Base-by-base conservation (phyloP, 2,888 invertebrate species). In the Ormyrus rosae region DNA sequence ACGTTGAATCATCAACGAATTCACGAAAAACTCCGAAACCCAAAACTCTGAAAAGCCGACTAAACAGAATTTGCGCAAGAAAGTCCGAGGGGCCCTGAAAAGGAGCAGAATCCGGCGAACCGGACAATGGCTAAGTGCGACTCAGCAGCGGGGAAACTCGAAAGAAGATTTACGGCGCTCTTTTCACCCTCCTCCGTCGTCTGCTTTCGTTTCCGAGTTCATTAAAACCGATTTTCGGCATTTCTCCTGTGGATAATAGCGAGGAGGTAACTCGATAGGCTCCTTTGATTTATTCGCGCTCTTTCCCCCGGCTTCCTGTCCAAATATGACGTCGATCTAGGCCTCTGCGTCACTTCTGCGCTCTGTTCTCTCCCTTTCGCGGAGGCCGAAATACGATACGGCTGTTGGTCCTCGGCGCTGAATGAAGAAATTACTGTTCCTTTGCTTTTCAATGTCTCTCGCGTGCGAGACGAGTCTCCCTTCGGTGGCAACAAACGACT, bases 381-480 rank as follows among this genome's bases (percentile, higher is more conserved):
- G 56, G 11, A 46, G 19, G 64, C 48, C 55, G 73, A 73, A 73
- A 73, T 64, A 19, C 64, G 73, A 73, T 73, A 73, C 13, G 19
- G 34, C 11, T 19, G 63, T n/a, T 7, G 13, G 64, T 7, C 11
- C 60, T 10, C 60, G 48, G 9, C 55, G 19, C 6, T 51, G 73
- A 63, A 64, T 56, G 56, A 73, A 56, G 64, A 73, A 73, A 73
- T 73, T 73, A 64, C 8, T 9, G 72, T 64, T 63, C 64, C 19
- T 73, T 45, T 50, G 58, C 5, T 5, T 6, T 9, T 55, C 9
- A n/a, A 13, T 19, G 19, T 19, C 19, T 19, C 7, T 7, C 45
- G 58, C 64, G 73, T 73, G n/a, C 46, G 50, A 5, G 11, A 13
- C 19, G 72, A 51, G 46, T 53, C 34, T 45, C 45, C 46, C 48